Evolutionary conservation across 2,888 invertebrate genomes (phyloP).

Genomic region (Patella ulyssiponensis): DNA sequence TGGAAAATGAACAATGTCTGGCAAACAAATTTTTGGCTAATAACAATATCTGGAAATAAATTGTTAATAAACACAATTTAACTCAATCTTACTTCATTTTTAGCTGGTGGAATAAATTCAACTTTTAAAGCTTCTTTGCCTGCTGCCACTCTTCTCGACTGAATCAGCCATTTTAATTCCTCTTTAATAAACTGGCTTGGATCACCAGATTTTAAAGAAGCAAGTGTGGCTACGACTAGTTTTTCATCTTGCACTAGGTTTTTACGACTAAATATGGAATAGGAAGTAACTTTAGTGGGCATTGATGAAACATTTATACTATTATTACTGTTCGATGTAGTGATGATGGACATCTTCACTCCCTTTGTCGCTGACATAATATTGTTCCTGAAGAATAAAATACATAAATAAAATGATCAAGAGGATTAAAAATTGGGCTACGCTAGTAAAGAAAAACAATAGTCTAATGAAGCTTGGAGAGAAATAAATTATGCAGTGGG

Average conservation of each 20-base stretch:
- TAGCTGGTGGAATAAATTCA: conserved; percentile 41
- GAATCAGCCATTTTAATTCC: conserved; percentile 54
- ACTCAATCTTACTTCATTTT: conserved; percentile 32
- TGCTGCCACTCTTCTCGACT: conserved; percentile 50
- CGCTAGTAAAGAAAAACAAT: no score
- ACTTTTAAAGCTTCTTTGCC: conserved; percentile 56
- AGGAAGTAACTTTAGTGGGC: background rate
- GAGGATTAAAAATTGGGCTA: no score
- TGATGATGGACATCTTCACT: background rate
- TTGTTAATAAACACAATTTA: no score
- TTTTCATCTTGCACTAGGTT: conserved; percentile 42
- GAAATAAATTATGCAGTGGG: no score
- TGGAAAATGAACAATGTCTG: no score
- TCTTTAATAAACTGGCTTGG: conserved; percentile 53
- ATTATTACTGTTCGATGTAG: background rate
- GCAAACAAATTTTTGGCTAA: no score
- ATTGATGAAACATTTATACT: conserved; percentile 1
- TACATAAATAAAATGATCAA: no score
- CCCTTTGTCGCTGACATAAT: background rate
- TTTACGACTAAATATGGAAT: conserved; percentile 13
- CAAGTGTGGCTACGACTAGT: conserved; percentile 47
- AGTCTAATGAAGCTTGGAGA: no score
- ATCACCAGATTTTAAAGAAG: conserved; percentile 45
- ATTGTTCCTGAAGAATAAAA: no score
- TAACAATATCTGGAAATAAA: no score